Conservation (phyloP, 2,113 vertebrate species). For the Grallaria varia region DNA sequence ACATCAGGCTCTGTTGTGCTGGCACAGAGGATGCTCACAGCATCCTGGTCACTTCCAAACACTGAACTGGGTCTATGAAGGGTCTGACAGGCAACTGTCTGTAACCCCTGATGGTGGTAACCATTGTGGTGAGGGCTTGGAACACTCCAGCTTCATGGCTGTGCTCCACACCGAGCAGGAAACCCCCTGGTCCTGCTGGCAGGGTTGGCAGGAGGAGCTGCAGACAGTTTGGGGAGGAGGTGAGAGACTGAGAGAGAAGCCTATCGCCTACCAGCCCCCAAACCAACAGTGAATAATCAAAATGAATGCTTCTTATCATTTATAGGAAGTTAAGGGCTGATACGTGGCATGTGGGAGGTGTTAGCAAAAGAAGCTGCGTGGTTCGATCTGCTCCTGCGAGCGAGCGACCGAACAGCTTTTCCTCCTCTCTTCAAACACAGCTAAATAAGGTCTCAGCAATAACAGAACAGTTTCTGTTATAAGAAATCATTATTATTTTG, state of each 20-base stretch:
- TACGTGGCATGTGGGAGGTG: not conserved
- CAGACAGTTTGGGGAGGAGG: not conserved
- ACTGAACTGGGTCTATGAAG: fast-evolving
- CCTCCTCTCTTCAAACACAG: not conserved
- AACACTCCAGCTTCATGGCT: fast-evolving
- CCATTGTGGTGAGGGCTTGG: not conserved
- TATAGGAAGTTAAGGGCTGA: not conserved
- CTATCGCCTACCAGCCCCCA: not conserved
- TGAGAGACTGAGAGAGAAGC: not conserved
- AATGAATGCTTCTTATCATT: not conserved
- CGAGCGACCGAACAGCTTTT: not conserved
- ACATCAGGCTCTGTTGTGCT: fast-evolving
- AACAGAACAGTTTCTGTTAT: not conserved
- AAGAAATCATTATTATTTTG: not conserved
- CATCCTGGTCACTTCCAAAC: not conserved
- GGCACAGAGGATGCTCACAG: fast-evolving
- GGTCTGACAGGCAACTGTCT: fast-evolving
- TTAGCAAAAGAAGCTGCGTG: not conserved
- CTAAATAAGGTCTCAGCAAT: not conserved
- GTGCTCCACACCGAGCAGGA: not conserved
- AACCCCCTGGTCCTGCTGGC: not conserved
- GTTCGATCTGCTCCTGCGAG: not conserved
- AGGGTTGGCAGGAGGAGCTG: not conserved
- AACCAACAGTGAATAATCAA: not conserved
- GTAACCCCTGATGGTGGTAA: fast-evolving